Base-by-base conservation (phyloP, 2,797 vertebrate genomes). In the Cyprinodon diabolis region DNA sequence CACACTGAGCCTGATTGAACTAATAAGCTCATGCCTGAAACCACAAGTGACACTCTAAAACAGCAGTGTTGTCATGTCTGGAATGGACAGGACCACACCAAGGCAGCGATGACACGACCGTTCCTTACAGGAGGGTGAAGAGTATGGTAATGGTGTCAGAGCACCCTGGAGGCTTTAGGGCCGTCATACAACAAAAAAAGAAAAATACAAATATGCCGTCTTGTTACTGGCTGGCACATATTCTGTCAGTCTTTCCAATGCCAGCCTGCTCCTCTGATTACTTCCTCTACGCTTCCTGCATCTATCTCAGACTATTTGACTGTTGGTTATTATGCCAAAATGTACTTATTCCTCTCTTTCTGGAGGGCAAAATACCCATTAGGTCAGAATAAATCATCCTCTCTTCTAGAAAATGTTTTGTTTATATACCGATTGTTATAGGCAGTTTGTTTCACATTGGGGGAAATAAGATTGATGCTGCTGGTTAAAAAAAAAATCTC, bases 201-300 rank as follows among this genome's bases (percentile, higher is more conserved):
- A 75, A 78, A 62, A 83, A 75, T 82, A 12, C 72, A 84, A 56
- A 81, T 72, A 51, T 68, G 84, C 89, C 80, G 85, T 86, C 92
- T 95, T 85, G 90, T 94, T 94, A 94, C 91, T 71, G 84, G 86
- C 91, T 91, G 88, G 84, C 92, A 92, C 91, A 83, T 76, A 83
- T 88, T 79, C 93, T 92, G 93, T 92, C 93, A 94, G 89, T 94
- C 91, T 82, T 82, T 83, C 85, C 69, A 90, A 89, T 81, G 85
- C 88, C 90, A 85, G 83, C 62, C 89, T 87, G 90, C 89, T 86
- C 80, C 87, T 85, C 81, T 72, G 86, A 93, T 94, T 93, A 93
- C 91, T 93, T 93, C 90, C 89, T 88, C 93, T 92, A 83, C 86
- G 80, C 91, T 93, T 93, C 82, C 84, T 90, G 68, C 84, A 76